Evolutionary conservation across 2,113 vertebrate species (phyloP), one percentile per base, ranked within the genome.

Genomic region (Nipponia nippon): DNA sequence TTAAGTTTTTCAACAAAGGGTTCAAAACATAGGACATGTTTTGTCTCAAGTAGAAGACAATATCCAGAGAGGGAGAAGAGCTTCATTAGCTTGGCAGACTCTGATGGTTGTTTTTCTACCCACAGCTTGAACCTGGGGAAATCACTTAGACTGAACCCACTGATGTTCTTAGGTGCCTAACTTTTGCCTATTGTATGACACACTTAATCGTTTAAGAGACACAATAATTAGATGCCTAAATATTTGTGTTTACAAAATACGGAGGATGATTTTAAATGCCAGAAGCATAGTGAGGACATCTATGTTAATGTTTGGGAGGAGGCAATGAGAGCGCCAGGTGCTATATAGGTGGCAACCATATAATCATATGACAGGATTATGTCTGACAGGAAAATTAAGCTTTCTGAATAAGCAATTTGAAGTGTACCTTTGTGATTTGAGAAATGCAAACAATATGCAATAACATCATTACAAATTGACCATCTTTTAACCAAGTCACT

Each of bases 241-340:
- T 81, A 78, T 55, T 81, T 93, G 66, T 89, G 9, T 71, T 82
- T 63, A 32, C 10, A 52, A 91, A 44, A 62, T n/a, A 55, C 9
- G 5, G 7, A 75, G 42, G 90, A 53, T 38, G 7, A 36, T 66
- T 87, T 91, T 59, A 82, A 75, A 55, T 69, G 8, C 7, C 27
- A 78, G 55, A 75, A 10, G 8, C 6, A 32, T n/a, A 42, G 16
- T 44, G 32, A 75, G 11, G 5, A 62, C 7, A 58, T 10, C 18
- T 36, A 19, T 44, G 12, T n/a, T 58, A 79, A 42, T 22, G 3
- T 49, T 34, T 72, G 4, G 30, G 18, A 88, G 34, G 38, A 70
- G 22, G 3, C 2, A 0, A 53, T 6, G 2, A 91, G 30, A 69
- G 8, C 0, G 2, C 4, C 14, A 56, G 20, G 10, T 63, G 55